Evolutionary conservation across 2,797 vertebrate species (phyloP).

Genomic region (Bradypus variegatus): DNA sequence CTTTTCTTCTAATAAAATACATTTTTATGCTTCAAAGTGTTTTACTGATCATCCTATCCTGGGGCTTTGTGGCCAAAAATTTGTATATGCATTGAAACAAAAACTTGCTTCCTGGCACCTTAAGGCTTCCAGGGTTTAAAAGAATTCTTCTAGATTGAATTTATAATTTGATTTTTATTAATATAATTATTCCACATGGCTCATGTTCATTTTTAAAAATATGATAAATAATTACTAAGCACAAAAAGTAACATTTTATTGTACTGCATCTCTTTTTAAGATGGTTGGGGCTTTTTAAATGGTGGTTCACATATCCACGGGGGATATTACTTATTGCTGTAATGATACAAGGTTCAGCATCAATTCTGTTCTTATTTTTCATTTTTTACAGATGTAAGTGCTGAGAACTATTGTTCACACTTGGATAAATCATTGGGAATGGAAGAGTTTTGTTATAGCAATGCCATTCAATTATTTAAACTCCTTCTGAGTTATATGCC

Average conservation of each 20-base stretch:
- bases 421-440: not conserved
- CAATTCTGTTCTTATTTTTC: not conserved
- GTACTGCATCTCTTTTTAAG: not conserved
- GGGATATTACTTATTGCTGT: not conserved
- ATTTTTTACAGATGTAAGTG: not conserved
- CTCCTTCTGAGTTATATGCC: not conserved
- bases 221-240: conserved; percentile 22
- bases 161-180: not conserved
- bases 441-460: not conserved
- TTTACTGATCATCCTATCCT: not conserved
- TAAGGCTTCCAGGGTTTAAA: not conserved
- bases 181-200: not conserved
- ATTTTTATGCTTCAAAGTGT: not conserved
- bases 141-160: not conserved
- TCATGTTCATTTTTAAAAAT: conserved; percentile 22
- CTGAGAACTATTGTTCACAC: not conserved
- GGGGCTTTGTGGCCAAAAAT: not conserved
- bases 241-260: conserved; percentile 2
- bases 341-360: not conserved
- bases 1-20: conserved; percentile 2
- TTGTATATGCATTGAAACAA: not conserved
- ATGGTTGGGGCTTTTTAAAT: not conserved
- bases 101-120: not conserved
- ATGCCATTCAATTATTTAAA: not conserved
- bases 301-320: not conserved